Conservation (phyloP, 2,797 vertebrate genomes). For the Ciconia nigra region DNA sequence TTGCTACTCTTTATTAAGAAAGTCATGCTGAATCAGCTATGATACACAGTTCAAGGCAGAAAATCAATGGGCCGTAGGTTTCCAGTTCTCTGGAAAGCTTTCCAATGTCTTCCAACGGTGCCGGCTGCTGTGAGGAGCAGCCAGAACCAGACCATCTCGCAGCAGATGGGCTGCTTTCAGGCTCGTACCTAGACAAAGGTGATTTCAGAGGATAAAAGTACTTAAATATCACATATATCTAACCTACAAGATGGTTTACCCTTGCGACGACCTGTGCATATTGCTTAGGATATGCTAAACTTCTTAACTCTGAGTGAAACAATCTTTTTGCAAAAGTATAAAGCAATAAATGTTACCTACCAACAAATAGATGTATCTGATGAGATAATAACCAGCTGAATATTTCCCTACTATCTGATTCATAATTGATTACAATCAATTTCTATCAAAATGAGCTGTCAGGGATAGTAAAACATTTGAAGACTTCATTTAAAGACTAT, state of each 20-base stretch:
- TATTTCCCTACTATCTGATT: neutral
- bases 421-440: neutral
- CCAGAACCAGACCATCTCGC: neutral
- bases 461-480: neutral
- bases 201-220: neutral
- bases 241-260: neutral
- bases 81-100: neutral
- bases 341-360: neutral
- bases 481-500: neutral
- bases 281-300: neutral
- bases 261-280: fast-evolving
- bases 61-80: neutral
- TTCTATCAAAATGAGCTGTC: neutral
- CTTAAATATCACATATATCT: neutral
- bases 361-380: neutral
- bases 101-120: fast-evolving
- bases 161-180: neutral
- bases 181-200: neutral
- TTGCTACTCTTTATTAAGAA: neutral
- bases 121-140: fast-evolving
- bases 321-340: neutral
- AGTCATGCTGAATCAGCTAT: neutral
- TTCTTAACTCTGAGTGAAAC: neutral
- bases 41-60: neutral
- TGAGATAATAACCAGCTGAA: neutral